phyloP scores from a whole-genome alignment of 2,797 vertebrate genomes.

The Tarsius wallacei region DNA sequence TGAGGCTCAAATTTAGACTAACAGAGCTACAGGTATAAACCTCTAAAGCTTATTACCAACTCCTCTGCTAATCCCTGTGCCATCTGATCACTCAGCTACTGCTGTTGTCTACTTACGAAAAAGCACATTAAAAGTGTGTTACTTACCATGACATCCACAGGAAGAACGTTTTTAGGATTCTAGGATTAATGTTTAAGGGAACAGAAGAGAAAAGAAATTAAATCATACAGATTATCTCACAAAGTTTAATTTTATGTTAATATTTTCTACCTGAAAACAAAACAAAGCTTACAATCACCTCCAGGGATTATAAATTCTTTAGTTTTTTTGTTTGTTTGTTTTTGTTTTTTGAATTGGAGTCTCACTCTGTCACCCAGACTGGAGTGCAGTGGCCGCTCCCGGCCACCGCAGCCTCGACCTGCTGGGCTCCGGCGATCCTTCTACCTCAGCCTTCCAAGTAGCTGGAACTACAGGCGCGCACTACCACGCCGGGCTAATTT shows the following conservation, averaged over 20 bases:
- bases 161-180: background rate
- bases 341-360: background rate
- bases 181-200: background rate
- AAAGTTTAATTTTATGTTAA: background rate
- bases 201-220: background rate
- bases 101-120: background rate
- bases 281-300: slow-evolving; percentile 14
- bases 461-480: too few relatives aligned
- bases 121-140: background rate
- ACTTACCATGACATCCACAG: background rate
- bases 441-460: too few relatives aligned
- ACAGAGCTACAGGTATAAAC: background rate
- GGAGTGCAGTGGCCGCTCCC: too few relatives aligned
- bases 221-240: background rate
- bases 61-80: background rate
- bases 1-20: background rate
- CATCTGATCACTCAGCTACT: background rate
- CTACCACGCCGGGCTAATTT: too few relatives aligned
- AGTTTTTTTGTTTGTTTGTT: background rate
- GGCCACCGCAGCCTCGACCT: too few relatives aligned
- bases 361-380: too few relatives aligned
- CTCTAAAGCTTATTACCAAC: background rate
- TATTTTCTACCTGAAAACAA: background rate
- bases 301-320: slow-evolving; percentile 27
- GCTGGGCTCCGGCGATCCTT: too few relatives aligned